Conservation (phyloP, 2,888 invertebrate species). For the Hypolimnas misippus region DNA sequence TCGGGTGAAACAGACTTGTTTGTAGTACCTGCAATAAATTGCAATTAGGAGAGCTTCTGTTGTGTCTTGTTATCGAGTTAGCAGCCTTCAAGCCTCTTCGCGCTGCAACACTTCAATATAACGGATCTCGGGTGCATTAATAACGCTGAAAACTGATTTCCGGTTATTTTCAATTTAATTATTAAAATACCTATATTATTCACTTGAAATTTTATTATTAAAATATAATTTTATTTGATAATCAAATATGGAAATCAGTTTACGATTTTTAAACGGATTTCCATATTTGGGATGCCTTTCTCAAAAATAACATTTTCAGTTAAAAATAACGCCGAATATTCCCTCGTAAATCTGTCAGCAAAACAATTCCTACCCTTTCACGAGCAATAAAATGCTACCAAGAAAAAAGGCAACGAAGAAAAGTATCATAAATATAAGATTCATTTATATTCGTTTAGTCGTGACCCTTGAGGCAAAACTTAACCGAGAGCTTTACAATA, state of each 20-base stretch:
- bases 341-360: conserved; percentile 82
- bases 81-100: conserved; percentile 72
- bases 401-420: conserved; percentile 73
- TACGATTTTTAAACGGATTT: conserved; percentile 1
- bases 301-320: conserved; percentile 63
- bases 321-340: conserved; percentile 81
- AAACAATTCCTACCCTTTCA: conserved; percentile 83
- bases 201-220: too few species aligned
- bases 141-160: conserved; percentile 52
- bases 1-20: conserved; percentile 77
- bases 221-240: too few species aligned
- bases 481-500: conserved; percentile 49
- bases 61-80: conserved; percentile 83
- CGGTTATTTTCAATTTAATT: not conserved
- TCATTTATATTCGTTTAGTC: conserved; percentile 82
- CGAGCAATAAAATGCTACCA: conserved; percentile 82
- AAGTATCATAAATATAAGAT: conserved; percentile 83
- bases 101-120: conserved; percentile 64
- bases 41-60: conserved; percentile 81
- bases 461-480: conserved; percentile 67
- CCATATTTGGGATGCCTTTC: not conserved
- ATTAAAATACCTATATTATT: conserved; percentile 41
- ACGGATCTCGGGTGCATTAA: conserved; percentile 64
- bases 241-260: too few species aligned
- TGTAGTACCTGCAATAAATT: conserved; percentile 84